These are phyloP conservation scores for Gadus macrocephalus DNA, from an alignment of 2,113 vertebrate genomes.

Conservation along the genomic window DNA sequence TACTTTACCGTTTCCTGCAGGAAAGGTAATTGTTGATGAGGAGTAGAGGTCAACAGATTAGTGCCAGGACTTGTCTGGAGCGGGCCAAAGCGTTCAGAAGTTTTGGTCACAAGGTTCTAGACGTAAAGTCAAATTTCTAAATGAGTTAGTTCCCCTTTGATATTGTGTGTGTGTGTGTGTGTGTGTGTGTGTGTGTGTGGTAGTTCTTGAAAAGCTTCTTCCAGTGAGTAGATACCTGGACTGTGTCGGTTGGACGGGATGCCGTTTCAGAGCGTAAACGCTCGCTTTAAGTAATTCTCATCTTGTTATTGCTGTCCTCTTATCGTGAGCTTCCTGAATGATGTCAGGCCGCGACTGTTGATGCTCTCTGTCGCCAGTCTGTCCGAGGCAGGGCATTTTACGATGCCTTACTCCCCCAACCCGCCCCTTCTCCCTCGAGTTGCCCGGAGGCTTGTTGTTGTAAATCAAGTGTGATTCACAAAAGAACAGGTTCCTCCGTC, in stretches of 20 bases:
- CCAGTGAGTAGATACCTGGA: slow-evolving; percentile 20
- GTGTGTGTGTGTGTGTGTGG: background rate
- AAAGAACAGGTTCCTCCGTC: slow-evolving; percentile 64
- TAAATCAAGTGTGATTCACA: slow-evolving; percentile 70
- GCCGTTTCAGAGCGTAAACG: slow-evolving; percentile 46
- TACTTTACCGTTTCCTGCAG: slow-evolving; percentile 61
- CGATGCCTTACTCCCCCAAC: slow-evolving; percentile 6
- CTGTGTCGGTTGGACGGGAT: slow-evolving; percentile 29
- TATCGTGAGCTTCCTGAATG: slow-evolving; percentile 46
- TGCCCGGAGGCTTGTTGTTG: slow-evolving; percentile 53
- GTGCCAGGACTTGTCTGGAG: slow-evolving; percentile 46
- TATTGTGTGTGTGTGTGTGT: background rate
- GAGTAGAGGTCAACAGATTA: slow-evolving; percentile 44
- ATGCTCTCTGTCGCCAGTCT: slow-evolving; percentile 44
- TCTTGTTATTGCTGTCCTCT: slow-evolving; percentile 43
- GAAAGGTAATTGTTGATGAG: slow-evolving; percentile 63
- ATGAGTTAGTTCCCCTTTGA: slow-evolving; percentile 37
- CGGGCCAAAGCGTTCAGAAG: slow-evolving; percentile 6
- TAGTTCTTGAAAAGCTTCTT: background rate
- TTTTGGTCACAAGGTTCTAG: slow-evolving; percentile 20
- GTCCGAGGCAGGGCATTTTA: slow-evolving; percentile 45
- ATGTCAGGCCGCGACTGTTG: slow-evolving; percentile 45
- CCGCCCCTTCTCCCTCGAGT: slow-evolving; percentile 20
- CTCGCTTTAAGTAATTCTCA: slow-evolving; percentile 42
- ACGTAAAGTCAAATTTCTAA: slow-evolving; percentile 31